Conservation (phyloP, 2,113 vertebrate species). For the Phrynosoma platyrhinos region DNA sequence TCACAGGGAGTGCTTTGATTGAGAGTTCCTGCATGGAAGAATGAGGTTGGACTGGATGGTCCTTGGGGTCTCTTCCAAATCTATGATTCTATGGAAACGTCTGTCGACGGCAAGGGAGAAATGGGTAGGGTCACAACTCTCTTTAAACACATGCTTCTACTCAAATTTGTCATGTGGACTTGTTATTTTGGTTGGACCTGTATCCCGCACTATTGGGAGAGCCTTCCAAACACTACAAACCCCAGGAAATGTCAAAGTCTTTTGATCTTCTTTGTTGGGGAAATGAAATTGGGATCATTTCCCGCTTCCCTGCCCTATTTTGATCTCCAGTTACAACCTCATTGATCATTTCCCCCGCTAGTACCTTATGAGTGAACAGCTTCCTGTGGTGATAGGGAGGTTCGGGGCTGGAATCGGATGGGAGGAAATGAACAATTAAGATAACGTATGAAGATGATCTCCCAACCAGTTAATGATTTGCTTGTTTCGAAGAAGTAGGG, state of each 20-base stretch:
- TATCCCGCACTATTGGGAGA: neutral
- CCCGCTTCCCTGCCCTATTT: neutral
- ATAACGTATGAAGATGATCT: neutral
- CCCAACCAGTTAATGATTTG: neutral
- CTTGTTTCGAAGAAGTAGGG: neutral
- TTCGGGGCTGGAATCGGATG: neutral
- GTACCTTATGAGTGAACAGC: neutral
- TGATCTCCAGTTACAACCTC: neutral
- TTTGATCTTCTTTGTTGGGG: slow-evolving; percentile 3
- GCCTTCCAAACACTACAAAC: neutral
- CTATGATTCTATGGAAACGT: neutral
- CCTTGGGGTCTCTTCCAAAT: too few relatives aligned
- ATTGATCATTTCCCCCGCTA: neutral
- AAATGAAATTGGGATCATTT: neutral
- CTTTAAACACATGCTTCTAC: neutral
- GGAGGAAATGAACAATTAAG: neutral
- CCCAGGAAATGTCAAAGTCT: neutral
- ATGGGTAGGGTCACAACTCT: neutral
- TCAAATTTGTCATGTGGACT: neutral
- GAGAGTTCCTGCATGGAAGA: too few relatives aligned
- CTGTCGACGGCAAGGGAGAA: too few relatives aligned
- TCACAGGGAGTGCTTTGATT: too few relatives aligned
- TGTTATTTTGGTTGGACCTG: neutral
- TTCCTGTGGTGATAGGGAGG: slow-evolving; percentile 33
- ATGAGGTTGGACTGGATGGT: too few relatives aligned